These are phyloP conservation scores for Rousettus leschenaultii DNA, from an alignment of 2,113 vertebrate species.

Conservation along the genomic window DNA sequence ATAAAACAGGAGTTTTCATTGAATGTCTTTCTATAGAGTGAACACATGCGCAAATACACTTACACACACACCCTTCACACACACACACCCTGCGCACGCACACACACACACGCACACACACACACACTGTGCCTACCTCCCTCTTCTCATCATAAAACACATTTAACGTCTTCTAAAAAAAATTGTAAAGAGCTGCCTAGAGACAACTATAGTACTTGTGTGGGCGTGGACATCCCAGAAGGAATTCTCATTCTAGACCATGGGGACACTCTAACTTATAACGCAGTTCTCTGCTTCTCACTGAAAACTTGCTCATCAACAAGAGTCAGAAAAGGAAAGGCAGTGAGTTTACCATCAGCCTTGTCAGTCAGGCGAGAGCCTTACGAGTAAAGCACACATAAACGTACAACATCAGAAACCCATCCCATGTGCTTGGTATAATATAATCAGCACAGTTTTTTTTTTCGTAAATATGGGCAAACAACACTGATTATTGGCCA, in stretches of 20 bases:
- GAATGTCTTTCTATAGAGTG: background rate
- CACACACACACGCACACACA: too few relatives aligned
- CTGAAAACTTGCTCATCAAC: background rate
- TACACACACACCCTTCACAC: too few relatives aligned
- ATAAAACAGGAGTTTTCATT: background rate
- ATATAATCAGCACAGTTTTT: background rate
- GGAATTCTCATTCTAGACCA: background rate
- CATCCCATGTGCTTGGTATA: background rate
- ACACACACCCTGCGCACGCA: too few relatives aligned
- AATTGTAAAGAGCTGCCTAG: background rate
- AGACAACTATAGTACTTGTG: background rate
- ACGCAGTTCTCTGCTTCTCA: background rate
- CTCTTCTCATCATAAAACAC: background rate
- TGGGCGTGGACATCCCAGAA: background rate
- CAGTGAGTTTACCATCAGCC: background rate
- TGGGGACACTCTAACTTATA: background rate
- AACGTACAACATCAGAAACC: background rate
- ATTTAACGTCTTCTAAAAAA: background rate
- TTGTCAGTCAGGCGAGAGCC: background rate
- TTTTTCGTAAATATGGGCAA: background rate
- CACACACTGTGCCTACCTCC: background rate
- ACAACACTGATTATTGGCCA: background rate
- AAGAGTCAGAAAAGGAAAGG: background rate
- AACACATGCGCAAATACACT: background rate
- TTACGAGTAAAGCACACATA: background rate